Evolutionary conservation across 2,113 vertebrate genomes (phyloP).

Genomic region (Eretmochelys imbricata): DNA sequence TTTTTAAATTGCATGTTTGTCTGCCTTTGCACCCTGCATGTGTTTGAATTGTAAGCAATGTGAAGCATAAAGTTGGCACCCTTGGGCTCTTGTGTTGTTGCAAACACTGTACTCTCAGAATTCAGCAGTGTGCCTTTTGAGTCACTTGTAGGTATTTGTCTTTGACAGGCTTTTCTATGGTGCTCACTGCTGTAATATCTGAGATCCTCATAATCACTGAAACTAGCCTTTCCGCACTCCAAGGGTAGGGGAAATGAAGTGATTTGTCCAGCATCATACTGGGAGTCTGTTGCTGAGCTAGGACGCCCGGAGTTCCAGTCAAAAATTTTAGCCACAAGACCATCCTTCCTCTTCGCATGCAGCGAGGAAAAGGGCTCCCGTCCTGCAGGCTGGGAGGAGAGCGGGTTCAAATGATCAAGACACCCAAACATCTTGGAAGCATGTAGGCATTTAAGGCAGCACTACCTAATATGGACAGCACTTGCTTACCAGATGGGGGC

Average conservation of each 20-base stretch:
- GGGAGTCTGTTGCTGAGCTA: background rate
- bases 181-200: background rate
- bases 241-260: background rate
- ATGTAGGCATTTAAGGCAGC: background rate
- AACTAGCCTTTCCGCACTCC: background rate
- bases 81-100: background rate
- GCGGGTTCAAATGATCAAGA: background rate
- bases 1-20: background rate
- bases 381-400: background rate
- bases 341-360: background rate
- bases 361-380: background rate
- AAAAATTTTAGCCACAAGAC: background rate
- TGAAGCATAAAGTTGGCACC: background rate
- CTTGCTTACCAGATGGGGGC: background rate
- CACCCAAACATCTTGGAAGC: too few species aligned
- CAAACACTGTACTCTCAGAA: background rate
- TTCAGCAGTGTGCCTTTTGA: background rate
- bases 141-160: background rate
- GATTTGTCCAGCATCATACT: background rate
- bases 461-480: background rate
- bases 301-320: background rate
- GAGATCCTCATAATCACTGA: background rate
- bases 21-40: background rate
- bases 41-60: background rate
- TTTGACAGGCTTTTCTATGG: background rate